These are phyloP conservation scores for Pteria penguin DNA, from an alignment of 2,888 invertebrate species.

Conservation along the genomic window DNA sequence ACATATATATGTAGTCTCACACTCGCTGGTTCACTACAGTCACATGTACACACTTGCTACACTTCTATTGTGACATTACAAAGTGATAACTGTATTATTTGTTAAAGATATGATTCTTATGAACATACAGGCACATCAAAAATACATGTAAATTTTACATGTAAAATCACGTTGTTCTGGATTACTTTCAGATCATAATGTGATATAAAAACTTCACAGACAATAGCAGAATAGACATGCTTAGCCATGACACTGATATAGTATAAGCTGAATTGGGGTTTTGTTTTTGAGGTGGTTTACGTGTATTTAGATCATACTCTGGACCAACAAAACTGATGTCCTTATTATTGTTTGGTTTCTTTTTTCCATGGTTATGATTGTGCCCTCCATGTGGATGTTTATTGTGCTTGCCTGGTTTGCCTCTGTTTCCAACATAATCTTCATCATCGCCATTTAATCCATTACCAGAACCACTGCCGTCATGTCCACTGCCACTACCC, in stretches of 20 bases:
- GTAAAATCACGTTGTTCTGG: constrained; percentile 13
- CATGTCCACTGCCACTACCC: constrained; percentile 40
- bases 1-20: too few relatives aligned
- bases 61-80: not conserved
- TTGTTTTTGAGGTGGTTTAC: not conserved
- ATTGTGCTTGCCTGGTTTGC: not conserved
- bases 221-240: constrained; percentile 23
- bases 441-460: constrained; percentile 58
- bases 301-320: constrained; percentile 8
- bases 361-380: not conserved
- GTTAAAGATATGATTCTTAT: not conserved
- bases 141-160: not conserved
- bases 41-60: not conserved
- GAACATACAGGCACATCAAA: not conserved
- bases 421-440: constrained; percentile 8
- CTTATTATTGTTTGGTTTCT: constrained; percentile 3
- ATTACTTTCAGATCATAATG: constrained; percentile 19
- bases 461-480: constrained; percentile 28
- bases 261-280: constrained; percentile 3
- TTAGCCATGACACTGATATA: constrained; percentile 31
- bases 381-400: not conserved
- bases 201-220: constrained; percentile 8
- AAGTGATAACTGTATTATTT: not conserved
- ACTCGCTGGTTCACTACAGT: not conserved
- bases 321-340: constrained; percentile 9